Base-by-base conservation (phyloP, 2,888 invertebrate species). In the Amphipoea lucens region DNA sequence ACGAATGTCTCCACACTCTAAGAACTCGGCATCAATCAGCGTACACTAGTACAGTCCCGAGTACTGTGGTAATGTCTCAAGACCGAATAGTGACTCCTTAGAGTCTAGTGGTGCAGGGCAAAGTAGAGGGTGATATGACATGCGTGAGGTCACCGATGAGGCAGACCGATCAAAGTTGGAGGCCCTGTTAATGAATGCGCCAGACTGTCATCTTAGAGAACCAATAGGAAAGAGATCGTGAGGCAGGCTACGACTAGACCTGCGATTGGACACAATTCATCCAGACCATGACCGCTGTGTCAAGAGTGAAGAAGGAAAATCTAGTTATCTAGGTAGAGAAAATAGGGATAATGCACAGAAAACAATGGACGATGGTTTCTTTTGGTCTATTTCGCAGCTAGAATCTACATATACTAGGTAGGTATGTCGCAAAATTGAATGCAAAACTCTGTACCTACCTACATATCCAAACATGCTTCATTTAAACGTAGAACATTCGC, bases 401-500 rank as follows among this genome's bases (percentile, higher is more conserved):
- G 17, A n/a, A 29, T 14, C n/a, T 23, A 29, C 62, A 9, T 57
- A 45, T 9, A 7, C 48, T 11, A 45, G 0, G 2, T 45, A 45
- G 42, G 42, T 42, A 42, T 42, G 42, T 42, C 45, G 45, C 45
- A 45, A 45, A 45, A 45, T 11, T 54, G 6, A 54, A n/a, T 12
- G 60, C 11, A 36, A 66, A 57, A 57, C 36, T 62, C 45, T n/a
- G 36, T 20, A 42, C 42, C 42, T 1, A 29, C 29, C 29, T 29
- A 29, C 29, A 29, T 29, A 12, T 14, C 20, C 36, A 36, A 81
- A 29, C 63, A 54, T 42, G 6, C 4, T 42, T 29, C 23, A 57
- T 57, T 74, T 57, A 48, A 51, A 73, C 54, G 51, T 65, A 66
- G 78, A 78, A 40, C 23, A 57, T 71, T 76, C 11, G 2, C 63